Evolutionary conservation across 2,797 vertebrate species (phyloP).

Genomic region (Gouania willdenowi): DNA sequence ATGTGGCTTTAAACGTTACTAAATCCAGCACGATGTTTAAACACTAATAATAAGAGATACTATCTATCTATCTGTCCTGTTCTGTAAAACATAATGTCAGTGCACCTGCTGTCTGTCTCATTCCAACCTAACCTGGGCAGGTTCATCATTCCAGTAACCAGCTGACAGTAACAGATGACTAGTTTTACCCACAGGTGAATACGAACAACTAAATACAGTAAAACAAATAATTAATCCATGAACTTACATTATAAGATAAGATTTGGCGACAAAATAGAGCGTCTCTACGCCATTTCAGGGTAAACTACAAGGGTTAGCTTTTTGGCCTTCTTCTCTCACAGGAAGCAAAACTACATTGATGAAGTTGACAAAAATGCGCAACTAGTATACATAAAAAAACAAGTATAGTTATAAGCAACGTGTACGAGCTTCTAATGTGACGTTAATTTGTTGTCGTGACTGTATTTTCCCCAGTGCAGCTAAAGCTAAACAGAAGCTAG

Average conservation of each 20-base stretch:
- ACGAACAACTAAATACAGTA: neutral
- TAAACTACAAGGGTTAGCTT: slow-evolving; percentile 24
- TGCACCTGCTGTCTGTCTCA: slow-evolving; percentile 22
- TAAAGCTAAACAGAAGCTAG: neutral
- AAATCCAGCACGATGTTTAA: neutral
- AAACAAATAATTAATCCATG: neutral
- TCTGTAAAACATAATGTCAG: too few species aligned
- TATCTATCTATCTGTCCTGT: too few species aligned
- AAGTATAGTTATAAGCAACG: neutral
- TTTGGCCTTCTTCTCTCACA: slow-evolving; percentile 31
- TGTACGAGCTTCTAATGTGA: rapidly evolving
- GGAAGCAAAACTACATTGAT: slow-evolving; percentile 1
- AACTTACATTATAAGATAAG: neutral
- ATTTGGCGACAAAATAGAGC: slow-evolving; percentile 10
- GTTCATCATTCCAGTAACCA: slow-evolving; percentile 9
- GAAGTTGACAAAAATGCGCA: neutral
- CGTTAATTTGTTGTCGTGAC: slow-evolving; percentile 4
- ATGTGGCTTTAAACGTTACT: too few species aligned
- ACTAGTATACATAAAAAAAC: too few species aligned
- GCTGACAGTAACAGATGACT: slow-evolving; percentile 16
- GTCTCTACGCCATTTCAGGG: slow-evolving; percentile 54
- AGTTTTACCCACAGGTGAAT: neutral
- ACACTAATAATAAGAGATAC: too few species aligned
- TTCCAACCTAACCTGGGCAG: slow-evolving; percentile 3
- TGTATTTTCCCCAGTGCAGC: slow-evolving; percentile 6